Evolutionary conservation across 2,113 vertebrate species (phyloP), one percentile per base, ranked within the genome.

Genomic region (Toxotes chatareus): DNA sequence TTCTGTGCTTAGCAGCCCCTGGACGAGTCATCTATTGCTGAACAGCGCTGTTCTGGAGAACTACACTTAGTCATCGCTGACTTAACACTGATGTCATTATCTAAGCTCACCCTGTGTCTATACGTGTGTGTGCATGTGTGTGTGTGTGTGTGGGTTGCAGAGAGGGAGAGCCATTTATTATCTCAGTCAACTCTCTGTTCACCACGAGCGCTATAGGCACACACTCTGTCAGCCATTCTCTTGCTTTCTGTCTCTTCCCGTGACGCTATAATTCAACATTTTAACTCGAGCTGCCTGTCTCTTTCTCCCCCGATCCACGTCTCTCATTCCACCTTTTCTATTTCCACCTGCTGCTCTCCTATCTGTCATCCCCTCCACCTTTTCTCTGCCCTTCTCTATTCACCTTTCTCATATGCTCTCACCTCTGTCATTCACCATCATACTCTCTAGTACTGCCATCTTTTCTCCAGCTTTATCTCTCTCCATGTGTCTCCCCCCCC

Each of bases 21-120:
- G 32, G 71, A 76, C 32, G 80, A 88, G 77, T 83, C 73, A 76
- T 82, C 82, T 59, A 51, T 13, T 82, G 82, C 74, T 76, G 86
- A 86, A 42, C 83, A 84, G 76, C 75, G 72, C 65, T 73, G 23
- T 82, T 84, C 77, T 76, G 49, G 69, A 84, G 78, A 66, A 78
- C 70, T 72, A 63, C 76, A 80, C 82, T 88, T 79, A 89, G 80
- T 92, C 92, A 90, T 66, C 12, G 47, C 88, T 93, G 91, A 93
- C 88, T 85, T 76, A 72, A 88, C 81, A 40, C 83, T 89, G 91
- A 91, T 89, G 91, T 92, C 91, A 93, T 80, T 84, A 81, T 89
- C 85, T 79, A 31, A 91, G 66, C 80, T 79, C 83, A 84, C 40
- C 42, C 70, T 62, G 36, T 51, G 42, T 79, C 65, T 75, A 42